These are phyloP conservation scores for Xyrauchen texanus DNA, from an alignment of 2,113 vertebrate genomes.

Conservation along the genomic window DNA sequence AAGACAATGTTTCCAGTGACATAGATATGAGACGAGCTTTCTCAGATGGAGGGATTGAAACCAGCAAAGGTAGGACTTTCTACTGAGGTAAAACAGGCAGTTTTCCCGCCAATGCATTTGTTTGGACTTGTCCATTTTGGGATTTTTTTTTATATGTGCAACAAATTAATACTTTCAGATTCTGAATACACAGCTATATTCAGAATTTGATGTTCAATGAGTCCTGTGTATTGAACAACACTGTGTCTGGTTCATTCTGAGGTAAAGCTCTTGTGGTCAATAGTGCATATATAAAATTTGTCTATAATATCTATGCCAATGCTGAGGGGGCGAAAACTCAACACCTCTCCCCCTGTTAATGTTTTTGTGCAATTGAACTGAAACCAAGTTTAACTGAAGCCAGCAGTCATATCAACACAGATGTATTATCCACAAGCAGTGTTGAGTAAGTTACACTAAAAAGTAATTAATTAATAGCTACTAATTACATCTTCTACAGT, in stretches of 20 bases:
- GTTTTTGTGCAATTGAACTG: not conserved
- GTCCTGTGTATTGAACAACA: too few relatives aligned
- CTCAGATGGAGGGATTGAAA: conserved; percentile 18
- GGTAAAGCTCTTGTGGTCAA: not conserved
- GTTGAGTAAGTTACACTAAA: too few relatives aligned
- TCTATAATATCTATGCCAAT: not conserved
- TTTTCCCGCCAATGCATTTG: conserved; percentile 3
- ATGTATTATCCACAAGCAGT: too few relatives aligned
- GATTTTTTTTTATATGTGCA: too few relatives aligned
- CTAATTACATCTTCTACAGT: too few relatives aligned
- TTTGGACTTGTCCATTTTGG: not conserved
- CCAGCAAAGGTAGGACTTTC: conserved; percentile 25
- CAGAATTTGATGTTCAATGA: too few relatives aligned
- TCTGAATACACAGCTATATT: too few relatives aligned
- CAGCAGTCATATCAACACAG: not conserved
- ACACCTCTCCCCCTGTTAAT: not conserved
- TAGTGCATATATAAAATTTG: not conserved
- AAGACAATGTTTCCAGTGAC: not conserved
- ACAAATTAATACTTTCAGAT: too few relatives aligned
- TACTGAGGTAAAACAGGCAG: not conserved
- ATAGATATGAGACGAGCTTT: conserved; percentile 19
- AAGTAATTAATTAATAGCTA: too few relatives aligned
- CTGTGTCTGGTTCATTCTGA: not conserved
- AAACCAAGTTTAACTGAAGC: not conserved
- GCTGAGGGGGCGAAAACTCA: not conserved